Evolutionary conservation across 2,888 invertebrate genomes (phyloP).

Genomic region (Chrysomela aeneicollis): DNA sequence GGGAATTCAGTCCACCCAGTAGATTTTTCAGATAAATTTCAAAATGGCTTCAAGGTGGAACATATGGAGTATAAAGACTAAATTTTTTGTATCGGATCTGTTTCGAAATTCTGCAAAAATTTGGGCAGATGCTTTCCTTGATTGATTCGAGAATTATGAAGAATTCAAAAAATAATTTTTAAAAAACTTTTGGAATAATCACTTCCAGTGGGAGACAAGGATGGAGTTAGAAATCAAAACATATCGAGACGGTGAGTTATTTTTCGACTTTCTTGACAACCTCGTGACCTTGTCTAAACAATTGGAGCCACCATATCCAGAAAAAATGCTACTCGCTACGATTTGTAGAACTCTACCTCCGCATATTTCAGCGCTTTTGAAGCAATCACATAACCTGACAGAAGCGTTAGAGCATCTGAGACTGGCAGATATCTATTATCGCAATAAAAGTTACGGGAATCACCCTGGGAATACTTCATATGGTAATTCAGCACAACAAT

Average conservation of each 20-base stretch:
- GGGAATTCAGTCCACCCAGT: not conserved
- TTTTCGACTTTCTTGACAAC: not conserved
- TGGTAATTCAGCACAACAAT: no score
- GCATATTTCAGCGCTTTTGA: not conserved
- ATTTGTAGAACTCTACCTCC: not conserved
- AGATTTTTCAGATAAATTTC: not conserved
- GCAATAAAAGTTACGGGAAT: no score
- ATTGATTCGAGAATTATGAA: not conserved
- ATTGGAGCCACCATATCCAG: not conserved
- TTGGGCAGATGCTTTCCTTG: not conserved
- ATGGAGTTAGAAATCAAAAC: not conserved
- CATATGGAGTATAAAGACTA: conserved; percentile 4
- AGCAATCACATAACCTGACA: not conserved
- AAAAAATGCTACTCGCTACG: not conserved
- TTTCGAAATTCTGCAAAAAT: not conserved
- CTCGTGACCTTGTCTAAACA: not conserved
- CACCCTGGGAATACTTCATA: no score
- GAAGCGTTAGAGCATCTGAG: not conserved
- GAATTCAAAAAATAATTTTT: not conserved
- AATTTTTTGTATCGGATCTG: not conserved
- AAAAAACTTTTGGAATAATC: not conserved
- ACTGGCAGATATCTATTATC: no score
- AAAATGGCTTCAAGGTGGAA: conserved; percentile 6
- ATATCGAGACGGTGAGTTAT: not conserved
- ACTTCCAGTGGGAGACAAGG: not conserved